A percentile compares a stretch with the other conserved stretches of the same genome.
Evolutionary conservation across 1,140 invertebrate species (phyloP).

Genomic region (Mycetomoellerius zeteki): DNA sequence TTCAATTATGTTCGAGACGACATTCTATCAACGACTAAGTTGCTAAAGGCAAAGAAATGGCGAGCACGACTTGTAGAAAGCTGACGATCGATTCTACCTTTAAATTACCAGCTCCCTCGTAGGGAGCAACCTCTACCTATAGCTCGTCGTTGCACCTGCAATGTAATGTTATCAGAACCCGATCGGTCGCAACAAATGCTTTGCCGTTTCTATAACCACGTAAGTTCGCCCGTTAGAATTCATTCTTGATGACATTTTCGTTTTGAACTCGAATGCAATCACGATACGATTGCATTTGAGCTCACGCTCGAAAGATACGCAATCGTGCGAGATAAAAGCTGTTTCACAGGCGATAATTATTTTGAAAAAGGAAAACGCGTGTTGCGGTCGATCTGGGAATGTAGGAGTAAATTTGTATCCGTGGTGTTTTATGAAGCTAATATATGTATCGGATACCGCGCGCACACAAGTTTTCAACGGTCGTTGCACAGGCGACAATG

Average conservation of each 20-base stretch:
- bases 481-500: conserved; percentile 72
- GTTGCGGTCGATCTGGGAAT: background rate
- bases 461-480: conserved; percentile 54
- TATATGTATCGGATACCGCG: conserved; percentile 41
- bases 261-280: background rate
- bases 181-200: conserved; percentile 38
- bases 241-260: conserved; percentile 67
- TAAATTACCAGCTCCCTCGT: conserved; percentile 42
- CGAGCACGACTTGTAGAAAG: background rate
- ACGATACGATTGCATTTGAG: conserved; percentile 40
- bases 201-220: conserved; percentile 40
- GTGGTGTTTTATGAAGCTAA: background rate
- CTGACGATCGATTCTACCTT: conserved; percentile 47
- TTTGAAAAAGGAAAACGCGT: background rate
- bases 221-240: conserved; percentile 56
- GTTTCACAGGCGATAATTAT: conserved; percentile 14
- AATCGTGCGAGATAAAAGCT: background rate
- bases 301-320: background rate
- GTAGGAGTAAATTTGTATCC: background rate
- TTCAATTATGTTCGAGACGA: background rate
- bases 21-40: conserved; percentile 1
- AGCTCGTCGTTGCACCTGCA: conserved; percentile 44
- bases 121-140: conserved; percentile 34
- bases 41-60: conserved; percentile 37
- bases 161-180: conserved; percentile 49